Base-by-base conservation (phyloP, 2,888 invertebrate genomes). In the Raillietiella orientalis region DNA sequence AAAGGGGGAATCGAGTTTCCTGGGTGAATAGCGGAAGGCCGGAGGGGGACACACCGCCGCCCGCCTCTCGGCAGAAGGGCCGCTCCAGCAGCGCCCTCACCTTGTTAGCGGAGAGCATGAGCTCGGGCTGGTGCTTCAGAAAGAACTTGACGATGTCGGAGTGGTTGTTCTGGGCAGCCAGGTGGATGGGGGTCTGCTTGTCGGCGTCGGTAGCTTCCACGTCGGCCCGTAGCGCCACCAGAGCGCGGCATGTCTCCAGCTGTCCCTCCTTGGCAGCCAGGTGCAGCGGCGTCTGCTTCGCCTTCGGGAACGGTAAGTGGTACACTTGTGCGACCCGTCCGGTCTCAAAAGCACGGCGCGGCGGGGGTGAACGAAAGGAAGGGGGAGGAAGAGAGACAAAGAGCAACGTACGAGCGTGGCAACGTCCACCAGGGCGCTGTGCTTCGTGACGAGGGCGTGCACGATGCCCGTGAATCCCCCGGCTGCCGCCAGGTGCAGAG, bases 91-190 rank as follows among this genome's bases (percentile, higher is more conserved):
- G n/a, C n/a, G n/a, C n/a, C n/a, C n/a, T n/a, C n/a, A 57, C 58
- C 39, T 77, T 82, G 27, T 84, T 87, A 17, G 79, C 77, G 28
- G 82, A 79, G 59, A 82, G 75, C 16, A 87, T 87, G 30, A 90
- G 55, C 40, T 74, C 79, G 1, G 79, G 77, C 47, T 79, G 77
- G 41, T 74, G 66, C 48, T 90, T 84, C 31, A 96, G 55, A 52
- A 96, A 96, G 34, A 96, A 53, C 49, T 93, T 90, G 23, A 84
- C 87, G 13, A 99, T 93, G 55, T 90, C 87, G 12, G 90, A 82
- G 47, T 71, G 82, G 46, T 96, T 93, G 47, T 93, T 90, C 56
- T 90, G 79, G 27, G 87, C 87, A 2, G 90, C 90, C 26, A 84
- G 69, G 43, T 93, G 87, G 29, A 93, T 72, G 2, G 90, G 87